These are phyloP conservation scores for Unio pictorum DNA, from an alignment of 2,888 invertebrate genomes.

Conservation along the genomic window DNA sequence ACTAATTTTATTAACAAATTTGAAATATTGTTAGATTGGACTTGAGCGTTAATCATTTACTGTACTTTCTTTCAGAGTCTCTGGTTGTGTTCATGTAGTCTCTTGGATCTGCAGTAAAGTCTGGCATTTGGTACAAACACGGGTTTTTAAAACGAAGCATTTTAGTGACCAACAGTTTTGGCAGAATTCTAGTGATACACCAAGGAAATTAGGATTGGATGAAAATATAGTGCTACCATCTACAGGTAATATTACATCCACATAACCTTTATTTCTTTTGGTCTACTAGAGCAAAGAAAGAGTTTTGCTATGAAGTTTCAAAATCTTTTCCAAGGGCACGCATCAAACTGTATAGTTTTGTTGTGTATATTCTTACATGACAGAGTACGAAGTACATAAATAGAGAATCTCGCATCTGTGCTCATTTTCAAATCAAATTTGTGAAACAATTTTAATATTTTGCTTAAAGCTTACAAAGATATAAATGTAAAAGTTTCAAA, in stretches of 20 bases:
- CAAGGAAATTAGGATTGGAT: slow-evolving; percentile 74
- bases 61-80: slow-evolving; percentile 40
- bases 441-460: too few relatives aligned
- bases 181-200: slow-evolving; percentile 26
- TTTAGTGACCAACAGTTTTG: slow-evolving; percentile 25
- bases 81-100: slow-evolving; percentile 50
- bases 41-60: background rate
- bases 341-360: too few relatives aligned
- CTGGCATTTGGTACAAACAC: slow-evolving; percentile 42
- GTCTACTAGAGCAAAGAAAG: background rate
- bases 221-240: slow-evolving; percentile 87
- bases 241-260: slow-evolving; percentile 52
- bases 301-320: too few relatives aligned
- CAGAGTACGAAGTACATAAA: too few relatives aligned
- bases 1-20: too few relatives aligned
- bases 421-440: too few relatives aligned
- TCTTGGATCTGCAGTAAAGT: slow-evolving; percentile 43
- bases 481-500: too few relatives aligned
- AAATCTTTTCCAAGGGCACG: too few relatives aligned
- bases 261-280: background rate
- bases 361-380: too few relatives aligned
- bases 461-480: too few relatives aligned
- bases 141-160: slow-evolving; percentile 46
- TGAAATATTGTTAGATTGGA: too few relatives aligned
- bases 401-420: too few relatives aligned